Percentiles rank a stretch among this genome's conserved stretches.
Evolutionary conservation across 2,797 vertebrate genomes (phyloP).

Genomic region (Acanthiza pusilla): DNA sequence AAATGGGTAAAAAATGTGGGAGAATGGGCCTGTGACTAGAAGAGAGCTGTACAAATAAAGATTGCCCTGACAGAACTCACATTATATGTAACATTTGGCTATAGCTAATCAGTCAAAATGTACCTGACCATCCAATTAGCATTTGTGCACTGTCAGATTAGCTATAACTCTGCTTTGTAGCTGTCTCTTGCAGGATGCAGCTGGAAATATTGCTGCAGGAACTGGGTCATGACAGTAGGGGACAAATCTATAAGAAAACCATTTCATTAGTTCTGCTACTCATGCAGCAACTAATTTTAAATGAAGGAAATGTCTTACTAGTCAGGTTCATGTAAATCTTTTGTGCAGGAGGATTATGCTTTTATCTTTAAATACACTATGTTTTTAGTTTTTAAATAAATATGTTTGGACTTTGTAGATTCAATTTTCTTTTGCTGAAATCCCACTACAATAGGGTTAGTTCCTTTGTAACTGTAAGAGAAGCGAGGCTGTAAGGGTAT

Average conservation of each 20-base stretch:
- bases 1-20: neutral
- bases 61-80: neutral
- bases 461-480: neutral
- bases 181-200: neutral
- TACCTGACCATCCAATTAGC: neutral
- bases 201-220: constrained; percentile 19
- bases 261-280: constrained; percentile 7
- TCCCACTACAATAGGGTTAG: neutral
- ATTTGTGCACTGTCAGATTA: neutral
- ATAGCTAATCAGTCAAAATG: neutral
- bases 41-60: neutral
- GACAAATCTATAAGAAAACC: constrained; percentile 2
- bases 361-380: neutral
- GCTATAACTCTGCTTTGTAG: neutral
- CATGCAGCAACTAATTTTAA: neutral
- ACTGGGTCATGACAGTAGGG: constrained; percentile 4
- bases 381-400: neutral
- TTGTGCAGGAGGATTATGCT: neutral
- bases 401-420: neutral
- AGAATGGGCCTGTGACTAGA: neutral
- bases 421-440: neutral
- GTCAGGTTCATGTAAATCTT: neutral
- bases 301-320: neutral
- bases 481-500: neutral
- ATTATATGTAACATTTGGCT: neutral